Evolutionary conservation across 2,797 vertebrate genomes (phyloP).

Genomic region (Tapera naevia): DNA sequence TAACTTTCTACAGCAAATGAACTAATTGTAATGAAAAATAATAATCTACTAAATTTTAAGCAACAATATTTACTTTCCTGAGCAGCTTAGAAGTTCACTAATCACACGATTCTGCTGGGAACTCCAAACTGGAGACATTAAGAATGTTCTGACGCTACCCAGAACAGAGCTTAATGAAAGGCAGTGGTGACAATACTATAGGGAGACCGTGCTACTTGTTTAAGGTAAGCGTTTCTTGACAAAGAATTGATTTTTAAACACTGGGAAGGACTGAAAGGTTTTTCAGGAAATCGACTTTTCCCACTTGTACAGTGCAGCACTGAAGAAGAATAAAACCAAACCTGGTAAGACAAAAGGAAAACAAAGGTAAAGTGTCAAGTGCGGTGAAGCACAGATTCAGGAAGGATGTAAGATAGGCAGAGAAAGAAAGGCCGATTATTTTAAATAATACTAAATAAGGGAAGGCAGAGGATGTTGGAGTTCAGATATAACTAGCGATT

Average conservation of each 20-base stretch:
- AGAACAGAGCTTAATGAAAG: not conserved
- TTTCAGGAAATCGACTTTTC: not conserved
- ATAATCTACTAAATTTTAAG: not conserved
- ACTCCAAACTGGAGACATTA: not conserved
- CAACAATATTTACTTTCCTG: not conserved
- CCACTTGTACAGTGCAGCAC: not conserved
- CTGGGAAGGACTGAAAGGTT: not conserved
- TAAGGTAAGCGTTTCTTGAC: not conserved
- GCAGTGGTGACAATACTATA: not conserved
- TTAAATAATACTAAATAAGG: not conserved
- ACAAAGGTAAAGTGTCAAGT: not conserved
- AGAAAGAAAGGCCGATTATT: not conserved
- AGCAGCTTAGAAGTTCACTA: not conserved
- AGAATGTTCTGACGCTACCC: not conserved
- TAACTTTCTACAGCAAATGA: not conserved
- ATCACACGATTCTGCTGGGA: not conserved
- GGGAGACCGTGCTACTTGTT: not conserved
- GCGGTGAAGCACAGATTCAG: not conserved
- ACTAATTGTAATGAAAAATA: not conserved
- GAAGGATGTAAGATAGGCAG: not conserved
- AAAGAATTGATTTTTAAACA: not conserved
- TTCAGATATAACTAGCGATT: not conserved
- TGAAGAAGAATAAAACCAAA: not conserved
- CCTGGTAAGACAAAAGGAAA: not conserved
- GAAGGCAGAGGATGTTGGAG: not conserved